Percentiles rank a stretch among this genome's conserved stretches.
Conservation (phyloP, 2,888 invertebrate genomes). For the Metallyticus violacea region DNA sequence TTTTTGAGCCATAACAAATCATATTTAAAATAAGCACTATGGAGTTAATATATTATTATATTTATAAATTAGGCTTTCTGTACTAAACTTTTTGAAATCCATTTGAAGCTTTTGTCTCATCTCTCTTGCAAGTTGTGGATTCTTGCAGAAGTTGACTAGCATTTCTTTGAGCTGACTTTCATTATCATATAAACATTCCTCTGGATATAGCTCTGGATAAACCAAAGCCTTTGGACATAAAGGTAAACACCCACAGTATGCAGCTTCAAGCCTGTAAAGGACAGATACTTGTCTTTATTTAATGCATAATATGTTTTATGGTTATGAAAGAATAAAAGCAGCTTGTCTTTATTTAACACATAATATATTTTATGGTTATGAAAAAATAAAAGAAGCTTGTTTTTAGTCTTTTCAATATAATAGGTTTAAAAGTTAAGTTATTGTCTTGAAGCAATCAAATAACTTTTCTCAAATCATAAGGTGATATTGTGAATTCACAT, state of each 20-base stretch:
- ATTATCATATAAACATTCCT: slow-evolving; percentile 58
- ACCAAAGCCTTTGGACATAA: slow-evolving; percentile 65
- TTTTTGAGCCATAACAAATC: too few relatives aligned
- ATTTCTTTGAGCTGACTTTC: slow-evolving; percentile 56
- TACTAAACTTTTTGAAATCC: slow-evolving; percentile 49
- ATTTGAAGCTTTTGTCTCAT: slow-evolving; percentile 44
- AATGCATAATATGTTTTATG: too few relatives aligned
- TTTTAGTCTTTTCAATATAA: too few relatives aligned
- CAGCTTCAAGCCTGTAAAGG: slow-evolving; percentile 63
- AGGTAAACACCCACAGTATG: slow-evolving; percentile 65
- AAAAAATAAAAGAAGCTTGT: too few relatives aligned
- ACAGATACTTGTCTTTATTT: too few relatives aligned
- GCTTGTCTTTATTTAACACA: too few relatives aligned
- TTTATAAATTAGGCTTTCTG: slow-evolving; percentile 46
- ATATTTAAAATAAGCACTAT: background rate
- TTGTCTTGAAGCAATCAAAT: too few relatives aligned
- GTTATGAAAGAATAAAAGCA: too few relatives aligned
- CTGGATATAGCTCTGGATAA: slow-evolving; percentile 70
- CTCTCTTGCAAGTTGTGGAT: slow-evolving; percentile 46
- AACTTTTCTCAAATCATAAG: too few relatives aligned
- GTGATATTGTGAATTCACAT: too few relatives aligned
- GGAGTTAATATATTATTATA: slow-evolving; percentile 41
- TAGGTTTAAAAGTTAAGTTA: too few relatives aligned
- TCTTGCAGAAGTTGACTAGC: slow-evolving; percentile 50
- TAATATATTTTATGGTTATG: too few relatives aligned